Evolutionary conservation across 2,888 invertebrate genomes (phyloP).

Genomic region (Erebia palarica): DNA sequence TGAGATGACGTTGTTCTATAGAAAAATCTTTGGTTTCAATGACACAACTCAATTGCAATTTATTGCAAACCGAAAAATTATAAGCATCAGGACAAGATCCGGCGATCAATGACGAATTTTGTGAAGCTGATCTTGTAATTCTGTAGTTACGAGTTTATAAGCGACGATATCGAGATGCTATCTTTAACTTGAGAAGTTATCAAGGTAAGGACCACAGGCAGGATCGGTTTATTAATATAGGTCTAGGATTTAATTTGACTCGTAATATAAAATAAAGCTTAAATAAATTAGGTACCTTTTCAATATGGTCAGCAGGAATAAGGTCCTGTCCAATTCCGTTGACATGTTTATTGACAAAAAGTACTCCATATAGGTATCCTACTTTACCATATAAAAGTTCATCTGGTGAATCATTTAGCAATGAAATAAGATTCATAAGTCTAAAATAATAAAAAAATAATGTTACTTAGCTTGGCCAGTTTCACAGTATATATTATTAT

Average conservation of each 20-base stretch:
- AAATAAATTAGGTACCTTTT: conserved; percentile 70
- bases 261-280: neutral
- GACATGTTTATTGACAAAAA: conserved; percentile 88
- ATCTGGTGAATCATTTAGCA: conserved; percentile 85
- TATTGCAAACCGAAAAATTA: too few species aligned
- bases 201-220: too few species aligned
- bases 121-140: neutral
- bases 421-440: conserved; percentile 78
- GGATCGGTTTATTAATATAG: too few species aligned
- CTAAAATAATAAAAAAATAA: conserved; percentile 62
- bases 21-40: too few species aligned
- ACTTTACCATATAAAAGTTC: conserved; percentile 93
- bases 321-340: conserved; percentile 68
- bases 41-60: too few species aligned
- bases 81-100: too few species aligned
- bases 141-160: neutral
- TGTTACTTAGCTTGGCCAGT: too few species aligned
- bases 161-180: too few species aligned
- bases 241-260: neutral
- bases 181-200: too few species aligned
- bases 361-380: conserved; percentile 90
- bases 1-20: too few species aligned
- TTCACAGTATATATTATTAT: too few species aligned
- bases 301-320: conserved; percentile 82
- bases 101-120: too few species aligned